Conservation (phyloP, 35 echinoderm and acorn worm species). For the Patiria miniata region DNA sequence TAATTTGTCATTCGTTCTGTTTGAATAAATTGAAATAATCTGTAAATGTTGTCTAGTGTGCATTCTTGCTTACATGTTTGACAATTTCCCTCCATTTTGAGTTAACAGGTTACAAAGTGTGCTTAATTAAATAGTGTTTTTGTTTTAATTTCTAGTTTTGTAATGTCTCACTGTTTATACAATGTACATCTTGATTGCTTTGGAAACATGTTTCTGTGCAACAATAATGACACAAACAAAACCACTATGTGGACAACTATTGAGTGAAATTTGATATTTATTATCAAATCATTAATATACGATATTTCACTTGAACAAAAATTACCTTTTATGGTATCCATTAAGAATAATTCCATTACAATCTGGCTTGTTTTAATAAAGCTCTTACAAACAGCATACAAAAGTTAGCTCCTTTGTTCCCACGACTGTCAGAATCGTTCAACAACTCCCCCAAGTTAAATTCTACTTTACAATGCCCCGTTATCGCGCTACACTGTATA, state of each 20-base stretch:
- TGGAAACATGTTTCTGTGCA: no score
- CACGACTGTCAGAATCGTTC: background rate
- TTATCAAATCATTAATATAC: conserved; percentile 17
- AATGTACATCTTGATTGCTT: no score
- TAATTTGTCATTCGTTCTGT: no score
- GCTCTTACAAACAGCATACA: background rate
- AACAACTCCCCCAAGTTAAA: background rate
- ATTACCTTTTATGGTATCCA: background rate
- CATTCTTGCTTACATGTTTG: no score
- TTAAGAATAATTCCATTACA: background rate
- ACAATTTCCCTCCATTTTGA: no score
- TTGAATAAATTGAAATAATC: no score
- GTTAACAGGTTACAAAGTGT: no score
- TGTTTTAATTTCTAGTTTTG: no score
- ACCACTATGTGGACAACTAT: background rate
- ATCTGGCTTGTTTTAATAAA: conserved; percentile 6
- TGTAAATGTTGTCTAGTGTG: no score
- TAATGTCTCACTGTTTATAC: no score
- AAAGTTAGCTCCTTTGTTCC: conserved; percentile 6
- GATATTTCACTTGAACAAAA: conserved; percentile 18
- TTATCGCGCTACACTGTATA: background rate
- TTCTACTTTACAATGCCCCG: conserved; percentile 6
- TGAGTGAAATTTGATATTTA: background rate
- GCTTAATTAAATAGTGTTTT: no score
- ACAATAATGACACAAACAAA: background rate